A percentile compares a stretch with the other conserved stretches of the same genome.
These are phyloP conservation scores for Bos indicus DNA, from an alignment of 2,113 vertebrate species.

Conservation along the genomic window DNA sequence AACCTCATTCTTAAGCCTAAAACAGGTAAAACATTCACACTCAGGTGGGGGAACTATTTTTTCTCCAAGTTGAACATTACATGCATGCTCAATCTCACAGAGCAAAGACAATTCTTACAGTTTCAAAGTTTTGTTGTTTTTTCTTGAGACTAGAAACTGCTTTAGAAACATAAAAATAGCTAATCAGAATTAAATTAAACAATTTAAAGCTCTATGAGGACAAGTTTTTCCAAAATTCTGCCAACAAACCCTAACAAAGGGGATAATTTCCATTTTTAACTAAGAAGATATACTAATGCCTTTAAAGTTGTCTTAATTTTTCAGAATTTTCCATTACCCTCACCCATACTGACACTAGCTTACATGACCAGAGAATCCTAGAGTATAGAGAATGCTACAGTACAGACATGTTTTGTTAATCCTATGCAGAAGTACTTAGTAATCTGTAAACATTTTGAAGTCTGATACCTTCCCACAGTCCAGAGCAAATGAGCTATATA, in stretches of 20 bases:
- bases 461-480: not conserved
- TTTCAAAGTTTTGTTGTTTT: not conserved
- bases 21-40: not conserved
- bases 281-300: not conserved
- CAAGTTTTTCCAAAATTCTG: not conserved
- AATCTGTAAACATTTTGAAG: not conserved
- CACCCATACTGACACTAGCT: not conserved
- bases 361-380: not conserved
- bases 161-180: not conserved
- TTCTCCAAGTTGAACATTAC: not conserved
- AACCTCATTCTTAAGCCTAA: not conserved
- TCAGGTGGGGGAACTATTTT: not conserved
- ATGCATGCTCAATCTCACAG: not conserved
- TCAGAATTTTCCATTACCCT: not conserved
- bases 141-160: not conserved
- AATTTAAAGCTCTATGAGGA: not conserved
- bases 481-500: not conserved
- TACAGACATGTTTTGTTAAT: not conserved
- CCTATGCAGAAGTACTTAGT: not conserved
- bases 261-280: not conserved
- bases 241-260: not conserved
- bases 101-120: not conserved
- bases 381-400: not conserved
- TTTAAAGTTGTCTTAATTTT: constrained; percentile 14
- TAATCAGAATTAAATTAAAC: constrained; percentile 9